Base-by-base conservation (phyloP, 1,140 invertebrate genomes). In the Nylanderia fulva region DNA sequence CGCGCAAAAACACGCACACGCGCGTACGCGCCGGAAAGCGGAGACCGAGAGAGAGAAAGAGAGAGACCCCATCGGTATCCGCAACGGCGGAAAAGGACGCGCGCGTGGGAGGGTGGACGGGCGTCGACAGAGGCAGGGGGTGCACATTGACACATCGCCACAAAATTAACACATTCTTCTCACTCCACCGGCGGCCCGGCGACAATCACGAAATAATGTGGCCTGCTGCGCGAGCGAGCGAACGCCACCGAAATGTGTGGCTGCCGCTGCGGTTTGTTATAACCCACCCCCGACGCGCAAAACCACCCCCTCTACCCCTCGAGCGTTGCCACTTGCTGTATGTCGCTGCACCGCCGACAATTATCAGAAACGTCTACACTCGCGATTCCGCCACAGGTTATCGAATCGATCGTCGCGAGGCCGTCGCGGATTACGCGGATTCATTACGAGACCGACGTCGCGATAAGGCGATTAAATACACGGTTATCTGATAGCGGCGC, bases 161-260 rank as follows among this genome's bases (percentile, higher is more conserved):
- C 91, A 93, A 93, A 93, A 93, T 93, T 93, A 93, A 93, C 92
- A 93, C 93, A 93, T 93, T 93, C 92, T 93, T 93, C 93, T 93
- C 93, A 92, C 92, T 92, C 93, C 93, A 89, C 88, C 87, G 66
- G 58, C 42, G 63, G 86, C 87, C 76, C 74, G 91, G 86, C 92
- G 92, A 93, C 93, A 94, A 94, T 94, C 93, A 92, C 91, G 92
- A 93, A 93, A 94, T 94, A 94, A 93, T 93, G 93, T 90, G 92
- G 90, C 88, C 90, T 87, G 91, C 90, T 87, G 91, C 87, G 85
- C 90, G 87, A 90, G 90, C 91, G 88, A 89, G 87, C 90, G 89
- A 92, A 88, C 90, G 92, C 82, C 84, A 82, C 77, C 92, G 92
- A 94, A 94, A 94, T 94, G 92, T 92, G 93, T 90, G 92, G 92